Conservation (phyloP, 2,113 vertebrate genomes). For the Sapajus apella region DNA sequence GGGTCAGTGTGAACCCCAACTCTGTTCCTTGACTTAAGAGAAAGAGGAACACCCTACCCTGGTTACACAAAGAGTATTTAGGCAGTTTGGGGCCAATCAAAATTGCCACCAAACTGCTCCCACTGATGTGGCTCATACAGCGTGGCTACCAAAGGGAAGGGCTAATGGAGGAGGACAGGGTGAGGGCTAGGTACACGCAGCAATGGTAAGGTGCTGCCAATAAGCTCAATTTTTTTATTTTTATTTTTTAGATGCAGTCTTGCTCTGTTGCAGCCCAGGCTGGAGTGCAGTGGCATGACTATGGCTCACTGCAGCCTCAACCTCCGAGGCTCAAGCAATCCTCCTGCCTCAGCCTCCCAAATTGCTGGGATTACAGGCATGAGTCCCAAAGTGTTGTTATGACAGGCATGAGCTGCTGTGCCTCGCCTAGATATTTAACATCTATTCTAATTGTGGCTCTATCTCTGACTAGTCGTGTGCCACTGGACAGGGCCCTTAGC, state of each 20-base stretch:
- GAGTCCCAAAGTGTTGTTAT: no score
- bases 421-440: not conserved
- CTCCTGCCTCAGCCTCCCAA: no score
- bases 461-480: not conserved
- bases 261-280: no score
- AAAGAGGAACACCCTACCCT: not conserved
- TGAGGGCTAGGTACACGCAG: not conserved
- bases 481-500: not conserved
- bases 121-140: accelerated
- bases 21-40: not conserved
- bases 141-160: not conserved
- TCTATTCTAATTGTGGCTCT: not conserved
- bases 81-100: not conserved
- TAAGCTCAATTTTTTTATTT: not conserved
- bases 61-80: not conserved
- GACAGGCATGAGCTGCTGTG: no score
- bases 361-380: no score
- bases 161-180: not conserved
- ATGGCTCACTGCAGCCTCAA: no score
- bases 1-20: not conserved
- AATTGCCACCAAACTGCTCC: not conserved
- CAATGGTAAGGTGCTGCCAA: not conserved
- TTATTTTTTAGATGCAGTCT: not conserved
- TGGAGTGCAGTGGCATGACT: no score
- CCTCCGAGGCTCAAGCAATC: no score